phyloP scores from a whole-genome alignment of 2,888 invertebrate species.

The Tenthredo scrophulariae region DNA sequence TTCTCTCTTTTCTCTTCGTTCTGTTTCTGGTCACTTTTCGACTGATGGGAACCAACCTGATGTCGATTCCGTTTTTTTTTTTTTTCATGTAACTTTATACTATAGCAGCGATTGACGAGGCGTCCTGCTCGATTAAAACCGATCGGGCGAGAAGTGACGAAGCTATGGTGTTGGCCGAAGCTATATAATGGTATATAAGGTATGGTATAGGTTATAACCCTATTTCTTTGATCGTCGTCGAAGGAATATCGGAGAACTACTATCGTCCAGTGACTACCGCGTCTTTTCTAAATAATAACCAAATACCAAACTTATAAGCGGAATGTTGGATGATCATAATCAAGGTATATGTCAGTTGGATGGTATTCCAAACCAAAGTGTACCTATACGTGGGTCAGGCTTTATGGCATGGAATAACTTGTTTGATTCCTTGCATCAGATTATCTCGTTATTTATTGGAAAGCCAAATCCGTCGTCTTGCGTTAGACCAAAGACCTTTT shows the following conservation, averaged over 20 bases:
- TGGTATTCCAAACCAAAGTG: slow-evolving; percentile 1
- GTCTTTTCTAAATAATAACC: slow-evolving; percentile 19
- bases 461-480: slow-evolving; percentile 69
- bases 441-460: slow-evolving; percentile 77
- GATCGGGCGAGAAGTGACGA: slow-evolving; percentile 40
- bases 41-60: background rate
- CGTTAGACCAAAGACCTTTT: slow-evolving; percentile 47
- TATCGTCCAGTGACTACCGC: background rate
- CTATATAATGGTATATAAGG: background rate
- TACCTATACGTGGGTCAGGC: slow-evolving; percentile 59
- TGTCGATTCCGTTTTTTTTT: slow-evolving; percentile 35
- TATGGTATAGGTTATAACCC: background rate
- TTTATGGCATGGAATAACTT: slow-evolving; percentile 75
- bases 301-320: background rate
- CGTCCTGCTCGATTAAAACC: slow-evolving; percentile 20
- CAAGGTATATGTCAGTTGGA: background rate
- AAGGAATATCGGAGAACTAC: background rate
- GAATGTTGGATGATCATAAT: slow-evolving; percentile 25
- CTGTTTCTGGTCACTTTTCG: too few relatives aligned
- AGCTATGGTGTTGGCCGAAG: slow-evolving; percentile 13
- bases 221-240: background rate
- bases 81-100: slow-evolving; percentile 32
- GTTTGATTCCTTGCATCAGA: slow-evolving; percentile 75
- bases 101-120: slow-evolving; percentile 37
- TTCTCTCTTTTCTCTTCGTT: background rate